Evolutionary conservation across 2,113 vertebrate genomes (phyloP), one percentile per base, ranked within the genome.

Genomic region (Oryzias javanicus): DNA sequence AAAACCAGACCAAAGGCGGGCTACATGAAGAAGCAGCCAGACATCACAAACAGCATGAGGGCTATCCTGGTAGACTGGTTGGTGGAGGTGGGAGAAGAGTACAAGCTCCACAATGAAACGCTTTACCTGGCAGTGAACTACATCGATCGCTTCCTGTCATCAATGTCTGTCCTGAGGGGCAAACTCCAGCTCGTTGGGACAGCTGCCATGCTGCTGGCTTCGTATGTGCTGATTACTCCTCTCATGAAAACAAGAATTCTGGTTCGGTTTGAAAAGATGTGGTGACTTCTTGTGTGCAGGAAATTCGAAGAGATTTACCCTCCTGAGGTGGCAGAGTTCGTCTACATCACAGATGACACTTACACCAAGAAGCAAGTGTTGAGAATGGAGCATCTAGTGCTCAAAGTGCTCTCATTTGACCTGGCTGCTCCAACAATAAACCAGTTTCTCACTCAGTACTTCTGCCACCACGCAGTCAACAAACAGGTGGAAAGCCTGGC

Each of bases 281-380:
- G 27, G 18, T 47, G 6, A 24, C 47, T 42, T 0, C 75, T 55
- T 2, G 3, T 4, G 59, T 64, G 0, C 87, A 99, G 98, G 47
- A 99, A 99, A 76, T 99, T 99, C 89, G 98, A 99, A 74, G 98
- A 99, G 84, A 99, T 99, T 84, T 99, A 99, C 70, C 97, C 97
- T 42, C 98, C 98, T 7, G 96, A 99, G 90, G 97, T 99, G 72
- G 92, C 95, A 0, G 98, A 99, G 74, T 99, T 99, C 78, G 98
- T 99, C 42, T 99, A 98, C 89, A 99, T 99, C 86, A 99, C 98
- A 41, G 98, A 99, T 0, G 98, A 99, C 80, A 99, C 98, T 48
- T 99, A 99, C 59, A 95, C 95, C 3, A 99, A 98, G 89, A 98
- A 99, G 70, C 98, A 99, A 76, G 97, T 99, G 82, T 89, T 99